Evolutionary conservation across 2,888 invertebrate genomes (phyloP).

Genomic region (Venusia cambrica): DNA sequence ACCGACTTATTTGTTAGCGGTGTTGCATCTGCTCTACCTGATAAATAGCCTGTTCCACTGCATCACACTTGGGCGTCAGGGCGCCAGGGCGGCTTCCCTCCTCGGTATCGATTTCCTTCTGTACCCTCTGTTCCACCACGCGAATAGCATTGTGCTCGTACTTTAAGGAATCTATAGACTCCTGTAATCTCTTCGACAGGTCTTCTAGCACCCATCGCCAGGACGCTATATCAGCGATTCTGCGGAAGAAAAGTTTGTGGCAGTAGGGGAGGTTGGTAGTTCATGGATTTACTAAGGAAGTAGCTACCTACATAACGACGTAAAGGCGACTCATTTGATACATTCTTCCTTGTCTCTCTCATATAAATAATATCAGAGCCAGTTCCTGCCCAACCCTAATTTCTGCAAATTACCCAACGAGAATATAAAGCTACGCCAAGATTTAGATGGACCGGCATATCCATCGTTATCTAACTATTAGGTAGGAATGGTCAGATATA

Average conservation of each 20-base stretch:
- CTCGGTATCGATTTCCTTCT: slow-evolving; percentile 49
- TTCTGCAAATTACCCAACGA: no score
- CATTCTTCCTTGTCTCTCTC: no score
- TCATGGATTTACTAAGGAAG: neutral
- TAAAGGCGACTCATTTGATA: no score
- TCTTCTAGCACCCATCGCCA: slow-evolving; percentile 72
- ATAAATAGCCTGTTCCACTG: slow-evolving; percentile 56
- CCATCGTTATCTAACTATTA: no score
- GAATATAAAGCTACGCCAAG: no score
- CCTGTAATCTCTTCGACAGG: slow-evolving; percentile 54
- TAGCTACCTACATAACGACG: slow-evolving; percentile 1
- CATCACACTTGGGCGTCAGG: slow-evolving; percentile 50
- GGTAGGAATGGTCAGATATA: no score
- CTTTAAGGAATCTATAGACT: slow-evolving; percentile 45
- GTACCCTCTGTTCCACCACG: slow-evolving; percentile 54
- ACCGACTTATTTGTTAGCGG: no score
- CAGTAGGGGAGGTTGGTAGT: neutral
- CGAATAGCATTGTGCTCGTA: slow-evolving; percentile 59
- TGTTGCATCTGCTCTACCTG: no score
- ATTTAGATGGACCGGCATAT: no score
- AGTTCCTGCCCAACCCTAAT: no score
- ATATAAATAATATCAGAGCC: no score
- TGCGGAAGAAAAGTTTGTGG: no score
- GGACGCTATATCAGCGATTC: slow-evolving; percentile 64
- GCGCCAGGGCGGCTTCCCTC: slow-evolving; percentile 54